Percentiles rank a stretch among this genome's conserved stretches.
Conservation (phyloP, 2,113 vertebrate genomes). For the Meriones unguiculatus region DNA sequence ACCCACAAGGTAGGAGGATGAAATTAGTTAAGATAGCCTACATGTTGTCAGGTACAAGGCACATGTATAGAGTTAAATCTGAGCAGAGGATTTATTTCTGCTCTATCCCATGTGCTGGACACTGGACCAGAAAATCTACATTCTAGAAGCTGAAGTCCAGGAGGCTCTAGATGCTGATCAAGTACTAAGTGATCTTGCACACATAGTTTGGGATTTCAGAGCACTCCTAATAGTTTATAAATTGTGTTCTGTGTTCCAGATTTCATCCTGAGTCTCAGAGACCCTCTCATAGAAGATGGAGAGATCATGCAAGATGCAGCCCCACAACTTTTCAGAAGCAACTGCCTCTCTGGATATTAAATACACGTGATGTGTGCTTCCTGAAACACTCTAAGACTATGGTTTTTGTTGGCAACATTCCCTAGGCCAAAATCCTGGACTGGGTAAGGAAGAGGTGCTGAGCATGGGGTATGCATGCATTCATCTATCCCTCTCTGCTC, state of each 20-base stretch:
- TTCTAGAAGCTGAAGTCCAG: not conserved
- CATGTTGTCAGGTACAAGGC: fast-evolving
- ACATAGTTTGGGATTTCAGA: too few species aligned
- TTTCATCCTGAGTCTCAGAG: too few species aligned
- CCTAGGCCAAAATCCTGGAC: not conserved
- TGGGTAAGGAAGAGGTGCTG: not conserved
- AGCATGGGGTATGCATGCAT: not conserved
- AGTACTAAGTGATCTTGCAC: not conserved
- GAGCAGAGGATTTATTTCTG: not conserved
- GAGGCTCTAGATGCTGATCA: not conserved
- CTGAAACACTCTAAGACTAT: not conserved
- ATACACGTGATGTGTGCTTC: fast-evolving
- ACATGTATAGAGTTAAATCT: too few species aligned
- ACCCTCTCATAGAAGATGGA: not conserved
- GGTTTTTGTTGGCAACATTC: too few species aligned
- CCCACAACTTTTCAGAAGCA: not conserved
- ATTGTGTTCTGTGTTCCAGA: not conserved
- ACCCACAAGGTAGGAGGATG: not conserved
- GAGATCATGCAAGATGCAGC: fast-evolving
- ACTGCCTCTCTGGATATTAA: not conserved
- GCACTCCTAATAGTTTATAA: not conserved
- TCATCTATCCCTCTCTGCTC: not conserved
- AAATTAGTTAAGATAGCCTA: not conserved
- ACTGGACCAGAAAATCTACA: not conserved
- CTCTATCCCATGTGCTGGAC: too few species aligned